Conservation (phyloP, 2,797 vertebrate genomes). For the Enoplosus armatus region DNA sequence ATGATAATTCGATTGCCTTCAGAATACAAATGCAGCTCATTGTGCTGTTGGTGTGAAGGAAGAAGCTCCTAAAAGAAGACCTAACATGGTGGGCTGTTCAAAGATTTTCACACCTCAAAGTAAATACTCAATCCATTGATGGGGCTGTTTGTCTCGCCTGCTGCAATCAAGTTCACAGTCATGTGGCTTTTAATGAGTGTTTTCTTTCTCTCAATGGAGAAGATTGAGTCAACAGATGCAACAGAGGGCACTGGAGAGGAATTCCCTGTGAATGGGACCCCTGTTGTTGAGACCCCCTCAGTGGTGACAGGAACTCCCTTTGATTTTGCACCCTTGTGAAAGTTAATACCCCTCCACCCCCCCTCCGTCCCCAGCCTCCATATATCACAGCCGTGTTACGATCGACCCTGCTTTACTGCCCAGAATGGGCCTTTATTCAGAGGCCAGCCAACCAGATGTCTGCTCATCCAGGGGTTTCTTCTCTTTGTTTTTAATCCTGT, state of each 20-base stretch:
- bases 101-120: conserved; percentile 84
- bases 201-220: conserved; percentile 81
- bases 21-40: conserved; percentile 72
- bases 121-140: conserved; percentile 80
- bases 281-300: conserved; percentile 82
- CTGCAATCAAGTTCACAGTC: conserved; percentile 88
- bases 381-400: conserved; percentile 85
- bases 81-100: conserved; percentile 77
- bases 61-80: conserved; percentile 69
- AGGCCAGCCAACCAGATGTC: conserved; percentile 85
- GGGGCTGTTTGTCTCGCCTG: conserved; percentile 75
- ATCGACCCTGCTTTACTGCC: conserved; percentile 78
- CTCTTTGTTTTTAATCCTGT: conserved; percentile 77
- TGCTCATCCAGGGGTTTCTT: conserved; percentile 81
- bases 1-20: conserved; percentile 74
- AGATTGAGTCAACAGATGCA: conserved; percentile 85
- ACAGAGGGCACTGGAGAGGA: conserved; percentile 77
- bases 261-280: conserved; percentile 85
- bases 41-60: conserved; percentile 76
- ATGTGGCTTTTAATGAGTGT: conserved; percentile 85
- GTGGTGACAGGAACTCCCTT: conserved; percentile 86
- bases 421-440: conserved; percentile 82
- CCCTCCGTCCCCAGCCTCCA: conserved; percentile 65
- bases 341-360: conserved; percentile 80
- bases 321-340: conserved; percentile 89